A percentile compares a stretch with the other conserved stretches of the same genome.
Evolutionary conservation across 30 jellyfish, hydroid and myxozoan species (phyloP).

Genomic region (Morbakka virulenta): DNA sequence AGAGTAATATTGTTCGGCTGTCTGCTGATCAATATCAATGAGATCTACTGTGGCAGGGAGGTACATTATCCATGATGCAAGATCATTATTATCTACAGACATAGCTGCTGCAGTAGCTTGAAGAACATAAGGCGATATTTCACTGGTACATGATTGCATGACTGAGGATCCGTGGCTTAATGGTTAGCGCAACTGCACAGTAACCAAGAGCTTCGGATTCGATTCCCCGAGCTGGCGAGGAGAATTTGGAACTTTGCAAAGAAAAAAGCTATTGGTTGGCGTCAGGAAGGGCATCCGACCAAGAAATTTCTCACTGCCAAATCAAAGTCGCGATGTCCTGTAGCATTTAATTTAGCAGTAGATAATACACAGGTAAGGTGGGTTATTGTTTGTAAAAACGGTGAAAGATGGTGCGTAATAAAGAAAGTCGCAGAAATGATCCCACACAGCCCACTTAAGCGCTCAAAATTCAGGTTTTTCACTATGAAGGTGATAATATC

Average conservation of each 20-base stretch:
- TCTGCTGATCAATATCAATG: slow-evolving; percentile 7
- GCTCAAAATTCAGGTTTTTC: slow-evolving; percentile 58
- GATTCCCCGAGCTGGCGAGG: no score
- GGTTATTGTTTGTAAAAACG: slow-evolving; percentile 49
- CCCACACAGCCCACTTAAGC: slow-evolving; percentile 60
- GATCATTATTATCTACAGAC: neutral
- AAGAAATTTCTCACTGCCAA: slow-evolving; percentile 29
- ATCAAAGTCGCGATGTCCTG: slow-evolving; percentile 43
- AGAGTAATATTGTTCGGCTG: neutral
- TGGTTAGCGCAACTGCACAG: no score
- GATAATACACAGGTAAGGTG: slow-evolving; percentile 35
- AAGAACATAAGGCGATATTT: slow-evolving; percentile 21
- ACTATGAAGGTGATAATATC: slow-evolving; percentile 33
- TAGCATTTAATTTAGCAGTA: slow-evolving; percentile 54
- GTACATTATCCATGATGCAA: slow-evolving; percentile 7
- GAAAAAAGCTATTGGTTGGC: no score
- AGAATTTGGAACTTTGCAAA: no score
- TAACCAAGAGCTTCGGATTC: no score
- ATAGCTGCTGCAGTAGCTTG: slow-evolving; percentile 25
- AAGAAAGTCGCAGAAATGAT: slow-evolving; percentile 36
- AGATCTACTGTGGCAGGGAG: slow-evolving; percentile 11
- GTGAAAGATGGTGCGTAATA: slow-evolving; percentile 24
- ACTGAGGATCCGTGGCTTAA: slow-evolving; percentile 22
- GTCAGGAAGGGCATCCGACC: neutral
- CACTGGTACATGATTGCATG: slow-evolving; percentile 3